Evolutionary conservation across 2,888 invertebrate genomes (phyloP), one percentile per base, ranked within the genome.

Genomic region (Timema podura): DNA sequence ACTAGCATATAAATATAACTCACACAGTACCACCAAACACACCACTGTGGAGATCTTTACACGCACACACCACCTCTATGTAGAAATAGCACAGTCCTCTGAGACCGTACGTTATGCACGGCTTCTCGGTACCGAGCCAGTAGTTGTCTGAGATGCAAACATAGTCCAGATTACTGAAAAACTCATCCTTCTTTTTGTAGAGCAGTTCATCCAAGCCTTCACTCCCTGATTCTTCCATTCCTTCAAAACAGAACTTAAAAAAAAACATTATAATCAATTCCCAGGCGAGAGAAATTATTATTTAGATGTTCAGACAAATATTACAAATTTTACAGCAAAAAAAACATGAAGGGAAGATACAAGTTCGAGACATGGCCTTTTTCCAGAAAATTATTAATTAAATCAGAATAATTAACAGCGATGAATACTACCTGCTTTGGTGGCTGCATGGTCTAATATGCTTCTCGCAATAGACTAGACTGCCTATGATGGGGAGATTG

Each of bases 131-230:
- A 2, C 98, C 98, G 71, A 99, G 83, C 98, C 98, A 99, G 80
- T 98, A 99, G 83, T 98, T 99, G 81, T 99, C 98, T 44, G 97
- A 97, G 79, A 99, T 98, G 81, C 98, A 98, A 15, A 97, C 95
- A 83, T 89, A 98, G 81, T 98, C 97, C 0, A 95, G 91, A 79
- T 88, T 87, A 68, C 88, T 85, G 49, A 98, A 86, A 81, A 96
- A 97, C 46, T 87, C 87, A 75, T 92, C 89, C 78, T 91, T 91
- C 75, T 86, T 84, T 0, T 85, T 80, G 75, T 84, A 83, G 0
- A 99, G 84, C 10, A 97, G 83, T 0, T 91, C 92, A 80, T 97
- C 96, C 45, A 99, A 84, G n/a, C 98, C 98, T 79, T 93, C 92
- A 72, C 97, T 98, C 7, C 98, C 98, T 72, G 92, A 92, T 81